Evolutionary conservation across 64 coral and sea anemone species (phyloP), one percentile per base, ranked within the genome.

Genomic region (Stylophora pistillata): DNA sequence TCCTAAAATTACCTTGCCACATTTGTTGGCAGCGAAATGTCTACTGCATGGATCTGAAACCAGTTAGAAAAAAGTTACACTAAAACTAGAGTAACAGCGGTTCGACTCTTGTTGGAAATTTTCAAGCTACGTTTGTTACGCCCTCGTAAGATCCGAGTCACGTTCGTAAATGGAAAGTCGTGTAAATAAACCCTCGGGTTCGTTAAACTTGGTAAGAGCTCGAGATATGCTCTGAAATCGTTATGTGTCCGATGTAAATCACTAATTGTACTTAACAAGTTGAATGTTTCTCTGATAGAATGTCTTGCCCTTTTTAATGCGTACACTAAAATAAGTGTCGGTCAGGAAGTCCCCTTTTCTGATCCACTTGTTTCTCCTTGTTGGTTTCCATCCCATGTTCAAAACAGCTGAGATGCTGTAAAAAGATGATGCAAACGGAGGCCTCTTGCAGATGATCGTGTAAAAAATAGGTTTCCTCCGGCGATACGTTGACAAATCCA

Each of bases 361-460:
- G 27, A 85, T 27, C 89, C 89, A 91, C 10, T 76, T 30, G 15
- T 90, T 37, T 16, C 55, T 60, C 59, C 52, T 55, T 53, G 13
- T 58, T 3, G 71, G 89, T 85, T 58, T 91, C 89, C 89, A 91
- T 15, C 89, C 89, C 12, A 86, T 53, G 30, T 77, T 86, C 5
- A 91, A 31, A 15, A 91, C 89, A 29, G 63, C 89, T 10, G 81
- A 85, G 1, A 91, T 68, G 37, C 58, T 85, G 69, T 85, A 86
- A 59, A 68, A 85, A 10, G 31, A 15, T 28, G 31, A 30, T 17
- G 26, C 3, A 12, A 76, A 29, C 23, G 57, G 57, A 52, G 72
- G 80, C 23, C 58, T 91, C 14, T 82, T 73, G 57, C 80, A 91
- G 13, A 13, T 58, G 12, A 91, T 65, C 1, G 58, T 69, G 72